These are phyloP conservation scores for Prolemur simus DNA, from an alignment of 2,113 vertebrate species.

Conservation along the genomic window DNA sequence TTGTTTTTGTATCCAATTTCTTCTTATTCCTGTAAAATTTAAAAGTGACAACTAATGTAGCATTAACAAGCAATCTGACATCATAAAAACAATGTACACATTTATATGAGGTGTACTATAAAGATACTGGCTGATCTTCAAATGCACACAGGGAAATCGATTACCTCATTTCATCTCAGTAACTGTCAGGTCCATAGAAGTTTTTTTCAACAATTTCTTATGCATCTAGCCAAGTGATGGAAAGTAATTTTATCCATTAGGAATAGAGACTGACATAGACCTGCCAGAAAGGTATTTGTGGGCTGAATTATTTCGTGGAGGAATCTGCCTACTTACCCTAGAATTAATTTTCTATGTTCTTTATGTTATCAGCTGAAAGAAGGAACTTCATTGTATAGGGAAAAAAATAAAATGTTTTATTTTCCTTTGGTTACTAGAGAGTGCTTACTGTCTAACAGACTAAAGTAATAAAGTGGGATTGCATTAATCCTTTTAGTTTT, in stretches of 20 bases:
- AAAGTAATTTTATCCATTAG: background rate
- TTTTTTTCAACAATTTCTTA: background rate
- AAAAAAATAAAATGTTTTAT: background rate
- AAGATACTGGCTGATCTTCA: background rate
- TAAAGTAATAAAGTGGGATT: background rate
- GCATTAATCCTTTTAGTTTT: background rate
- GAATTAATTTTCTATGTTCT: background rate
- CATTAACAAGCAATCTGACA: background rate
- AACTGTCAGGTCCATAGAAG: background rate
- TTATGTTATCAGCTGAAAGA: background rate
- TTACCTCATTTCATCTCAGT: background rate
- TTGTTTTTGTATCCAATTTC: background rate
- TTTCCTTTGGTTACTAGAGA: background rate
- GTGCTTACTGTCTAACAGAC: background rate
- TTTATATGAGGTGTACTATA: background rate
- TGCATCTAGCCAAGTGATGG: background rate
- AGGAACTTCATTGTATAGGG: background rate
- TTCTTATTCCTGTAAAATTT: background rate
- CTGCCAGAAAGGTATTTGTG: background rate
- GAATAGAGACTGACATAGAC: background rate
- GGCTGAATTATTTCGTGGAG: background rate
- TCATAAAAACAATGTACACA: background rate
- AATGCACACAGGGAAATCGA: background rate
- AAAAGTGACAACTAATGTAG: background rate
- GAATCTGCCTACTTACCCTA: background rate